These are phyloP conservation scores for Riparia riparia DNA, from an alignment of 2,113 vertebrate species.

Conservation along the genomic window DNA sequence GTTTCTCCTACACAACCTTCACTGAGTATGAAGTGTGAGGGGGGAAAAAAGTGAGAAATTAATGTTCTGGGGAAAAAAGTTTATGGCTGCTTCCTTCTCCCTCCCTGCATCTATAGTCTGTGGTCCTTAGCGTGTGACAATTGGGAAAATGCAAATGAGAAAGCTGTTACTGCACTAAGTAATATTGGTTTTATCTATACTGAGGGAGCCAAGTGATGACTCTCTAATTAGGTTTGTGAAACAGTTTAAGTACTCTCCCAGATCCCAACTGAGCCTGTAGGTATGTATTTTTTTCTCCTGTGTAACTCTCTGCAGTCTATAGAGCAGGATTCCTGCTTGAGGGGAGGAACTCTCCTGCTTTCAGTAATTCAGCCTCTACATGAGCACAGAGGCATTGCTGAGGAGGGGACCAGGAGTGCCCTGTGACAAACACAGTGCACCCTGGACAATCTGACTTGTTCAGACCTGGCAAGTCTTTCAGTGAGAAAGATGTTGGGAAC, in stretches of 20 bases:
- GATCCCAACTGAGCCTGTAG: background rate
- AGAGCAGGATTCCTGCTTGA: background rate
- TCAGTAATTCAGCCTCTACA: background rate
- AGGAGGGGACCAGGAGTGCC: background rate
- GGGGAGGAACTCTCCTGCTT: background rate
- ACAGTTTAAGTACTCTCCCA: background rate
- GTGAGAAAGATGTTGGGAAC: background rate
- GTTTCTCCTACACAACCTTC: background rate
- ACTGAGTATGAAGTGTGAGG: background rate
- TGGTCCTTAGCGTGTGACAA: background rate
- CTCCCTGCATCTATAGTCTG: background rate
- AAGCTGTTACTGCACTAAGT: background rate
- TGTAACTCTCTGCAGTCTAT: background rate
- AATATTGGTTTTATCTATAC: background rate
- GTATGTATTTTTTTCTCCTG: background rate
- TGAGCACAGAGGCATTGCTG: background rate
- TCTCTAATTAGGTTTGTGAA: slow-evolving; percentile 9
- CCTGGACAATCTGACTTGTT: background rate
- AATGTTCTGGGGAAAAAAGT: background rate
- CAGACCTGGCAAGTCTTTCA: background rate
- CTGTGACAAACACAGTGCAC: background rate
- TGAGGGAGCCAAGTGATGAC: background rate
- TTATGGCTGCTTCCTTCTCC: background rate
- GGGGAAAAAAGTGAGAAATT: background rate
- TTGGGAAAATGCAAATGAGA: background rate